Percentiles rank a stretch among this genome's conserved stretches.
These are phyloP conservation scores for Sycophila sp. DNA, from an alignment of 1,140 invertebrate species.

Conservation along the genomic window DNA sequence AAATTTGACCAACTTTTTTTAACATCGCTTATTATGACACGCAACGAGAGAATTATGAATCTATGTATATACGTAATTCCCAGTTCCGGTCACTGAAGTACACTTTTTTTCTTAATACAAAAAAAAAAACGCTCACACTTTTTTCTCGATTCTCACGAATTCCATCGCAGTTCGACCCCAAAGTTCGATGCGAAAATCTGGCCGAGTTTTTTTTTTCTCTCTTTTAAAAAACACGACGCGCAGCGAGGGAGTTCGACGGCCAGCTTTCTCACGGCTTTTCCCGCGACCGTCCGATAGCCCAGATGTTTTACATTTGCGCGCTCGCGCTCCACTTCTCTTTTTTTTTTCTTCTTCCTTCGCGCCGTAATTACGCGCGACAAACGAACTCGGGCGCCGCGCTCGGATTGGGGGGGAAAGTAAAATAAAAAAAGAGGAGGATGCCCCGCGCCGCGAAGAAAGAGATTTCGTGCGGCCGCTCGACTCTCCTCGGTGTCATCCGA, in stretches of 20 bases:
- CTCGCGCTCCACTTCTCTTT: no score
- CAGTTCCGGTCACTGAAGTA: not conserved
- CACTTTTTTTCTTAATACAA: not conserved
- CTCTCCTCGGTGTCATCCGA: conserved; percentile 5
- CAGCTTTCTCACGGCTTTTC: conserved; percentile 16
- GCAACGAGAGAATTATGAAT: not conserved
- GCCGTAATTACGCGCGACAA: no score
- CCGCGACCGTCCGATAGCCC: conserved; percentile 10
- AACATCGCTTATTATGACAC: not conserved
- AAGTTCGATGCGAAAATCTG: not conserved
- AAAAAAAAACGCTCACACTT: not conserved
- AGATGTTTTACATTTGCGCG: conserved; percentile 8
- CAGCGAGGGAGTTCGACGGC: not conserved
- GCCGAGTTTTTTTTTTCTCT: not conserved
- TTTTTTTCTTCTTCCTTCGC: no score
- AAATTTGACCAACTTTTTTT: not conserved
- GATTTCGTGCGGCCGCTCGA: not conserved
- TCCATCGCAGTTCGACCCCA: no score
- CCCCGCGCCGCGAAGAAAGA: not conserved
- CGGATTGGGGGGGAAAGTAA: not conserved
- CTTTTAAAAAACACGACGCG: not conserved
- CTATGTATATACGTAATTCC: not conserved
- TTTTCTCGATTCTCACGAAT: not conserved
- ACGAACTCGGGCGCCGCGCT: no score
- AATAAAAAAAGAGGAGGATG: not conserved